A percentile compares a stretch with the other conserved stretches of the same genome.
Conservation (phyloP, 2,113 vertebrate species). For the Microcebus jonahi region DNA sequence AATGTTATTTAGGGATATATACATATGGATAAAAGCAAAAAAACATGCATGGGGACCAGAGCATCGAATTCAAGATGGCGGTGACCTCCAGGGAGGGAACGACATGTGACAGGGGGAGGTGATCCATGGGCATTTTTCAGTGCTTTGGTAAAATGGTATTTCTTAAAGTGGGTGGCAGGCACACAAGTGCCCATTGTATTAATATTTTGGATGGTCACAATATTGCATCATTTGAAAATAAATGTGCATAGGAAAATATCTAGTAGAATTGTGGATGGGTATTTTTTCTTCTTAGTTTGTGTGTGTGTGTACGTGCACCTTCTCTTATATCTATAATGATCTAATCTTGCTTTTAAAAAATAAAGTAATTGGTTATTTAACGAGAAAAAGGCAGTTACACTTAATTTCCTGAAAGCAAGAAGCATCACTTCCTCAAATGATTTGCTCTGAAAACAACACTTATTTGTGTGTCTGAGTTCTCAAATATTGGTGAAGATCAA, state of each 20-base stretch:
- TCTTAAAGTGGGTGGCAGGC: background rate
- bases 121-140: background rate
- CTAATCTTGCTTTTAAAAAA: background rate
- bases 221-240: background rate
- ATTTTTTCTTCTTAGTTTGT: background rate
- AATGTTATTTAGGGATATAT: background rate
- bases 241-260: background rate
- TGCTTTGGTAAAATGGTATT: background rate
- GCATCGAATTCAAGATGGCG: background rate
- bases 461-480: background rate
- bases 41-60: background rate
- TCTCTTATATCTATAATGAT: background rate
- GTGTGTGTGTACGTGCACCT: background rate
- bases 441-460: background rate
- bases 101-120: background rate
- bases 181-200: background rate
- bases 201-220: background rate
- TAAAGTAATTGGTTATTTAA: background rate
- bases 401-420: constrained; percentile 2
- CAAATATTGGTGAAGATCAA: background rate
- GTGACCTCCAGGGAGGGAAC: background rate
- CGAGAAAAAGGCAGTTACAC: background rate
- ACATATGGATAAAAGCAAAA: background rate
- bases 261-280: background rate
- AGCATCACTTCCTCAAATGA: background rate